phyloP scores from a whole-genome alignment of 2,113 vertebrate genomes.

The Benitochromis conjunctus region DNA sequence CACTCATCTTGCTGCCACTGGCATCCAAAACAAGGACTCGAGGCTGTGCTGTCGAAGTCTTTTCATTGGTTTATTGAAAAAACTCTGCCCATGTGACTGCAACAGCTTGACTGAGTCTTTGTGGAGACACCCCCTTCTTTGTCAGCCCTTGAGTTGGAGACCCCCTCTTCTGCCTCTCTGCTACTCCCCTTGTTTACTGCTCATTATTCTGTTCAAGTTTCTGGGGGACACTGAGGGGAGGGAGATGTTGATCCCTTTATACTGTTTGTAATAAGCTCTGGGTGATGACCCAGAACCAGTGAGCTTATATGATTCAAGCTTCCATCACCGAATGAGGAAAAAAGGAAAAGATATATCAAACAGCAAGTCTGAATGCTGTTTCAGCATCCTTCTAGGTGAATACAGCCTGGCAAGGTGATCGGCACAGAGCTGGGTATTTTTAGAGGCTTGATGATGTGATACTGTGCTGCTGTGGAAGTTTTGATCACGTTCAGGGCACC shows the following conservation, averaged over 20 bases:
- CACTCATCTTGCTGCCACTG: constrained; percentile 58
- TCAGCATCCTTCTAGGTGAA: background rate
- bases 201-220: constrained; percentile 58
- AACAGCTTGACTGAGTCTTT: constrained; percentile 39
- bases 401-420: background rate
- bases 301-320: background rate
- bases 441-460: background rate
- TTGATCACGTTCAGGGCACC: background rate
- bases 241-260: constrained; percentile 27
- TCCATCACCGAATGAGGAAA: background rate
- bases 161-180: background rate
- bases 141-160: constrained; percentile 16
- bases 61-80: constrained; percentile 35
- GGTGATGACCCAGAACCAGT: constrained; percentile 22
- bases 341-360: too few relatives aligned
- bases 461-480: background rate
- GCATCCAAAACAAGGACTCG: constrained; percentile 23
- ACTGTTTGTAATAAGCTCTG: constrained; percentile 6
- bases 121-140: constrained; percentile 57
- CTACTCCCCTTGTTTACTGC: constrained; percentile 55
- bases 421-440: fast-evolving
- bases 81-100: constrained; percentile 54
- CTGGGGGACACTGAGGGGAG: constrained; percentile 12
- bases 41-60: background rate
- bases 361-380: too few relatives aligned